phyloP scores from a whole-genome alignment of 1,140 invertebrate genomes.

The Musca vetustissima region DNA sequence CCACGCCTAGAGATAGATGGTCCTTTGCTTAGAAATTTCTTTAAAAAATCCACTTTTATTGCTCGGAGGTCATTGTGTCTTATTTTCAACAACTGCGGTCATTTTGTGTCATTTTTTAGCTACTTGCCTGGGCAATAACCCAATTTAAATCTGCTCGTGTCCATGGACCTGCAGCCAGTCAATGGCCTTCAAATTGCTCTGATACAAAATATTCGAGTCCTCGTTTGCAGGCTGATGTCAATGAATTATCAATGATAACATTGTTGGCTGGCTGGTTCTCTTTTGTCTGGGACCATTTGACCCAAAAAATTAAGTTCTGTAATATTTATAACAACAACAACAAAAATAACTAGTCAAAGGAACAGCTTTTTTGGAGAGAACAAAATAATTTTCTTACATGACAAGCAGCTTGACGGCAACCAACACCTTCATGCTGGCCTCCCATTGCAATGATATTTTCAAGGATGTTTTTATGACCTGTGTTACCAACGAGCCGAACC shows the following conservation, averaged over 20 bases:
- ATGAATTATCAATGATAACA: neutral
- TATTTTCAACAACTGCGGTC: no score
- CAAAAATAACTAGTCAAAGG: neutral
- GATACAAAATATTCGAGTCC: neutral
- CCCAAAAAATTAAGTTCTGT: neutral
- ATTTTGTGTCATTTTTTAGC: no score
- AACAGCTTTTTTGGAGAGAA: neutral
- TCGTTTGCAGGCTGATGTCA: neutral
- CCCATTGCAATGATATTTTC: slow-evolving; percentile 20
- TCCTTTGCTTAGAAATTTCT: no score
- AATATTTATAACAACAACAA: slow-evolving; percentile 3
- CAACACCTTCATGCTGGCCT: neutral
- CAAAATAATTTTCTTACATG: neutral
- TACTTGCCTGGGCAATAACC: no score
- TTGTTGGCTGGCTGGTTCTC: neutral
- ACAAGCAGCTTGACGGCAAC: neutral
- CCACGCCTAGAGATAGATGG: no score
- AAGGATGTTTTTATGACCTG: slow-evolving; percentile 15
- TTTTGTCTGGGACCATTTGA: neutral
- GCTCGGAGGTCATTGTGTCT: no score
- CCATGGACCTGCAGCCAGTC: no score
- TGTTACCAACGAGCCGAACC: slow-evolving; percentile 1
- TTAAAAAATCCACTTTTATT: no score
- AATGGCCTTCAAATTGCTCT: neutral
- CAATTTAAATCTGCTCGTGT: no score